Percentiles rank a stretch among this genome's conserved stretches.
These are phyloP conservation scores for Centrocercus urophasianus DNA, from an alignment of 2,113 vertebrate genomes.

Conservation along the genomic window DNA sequence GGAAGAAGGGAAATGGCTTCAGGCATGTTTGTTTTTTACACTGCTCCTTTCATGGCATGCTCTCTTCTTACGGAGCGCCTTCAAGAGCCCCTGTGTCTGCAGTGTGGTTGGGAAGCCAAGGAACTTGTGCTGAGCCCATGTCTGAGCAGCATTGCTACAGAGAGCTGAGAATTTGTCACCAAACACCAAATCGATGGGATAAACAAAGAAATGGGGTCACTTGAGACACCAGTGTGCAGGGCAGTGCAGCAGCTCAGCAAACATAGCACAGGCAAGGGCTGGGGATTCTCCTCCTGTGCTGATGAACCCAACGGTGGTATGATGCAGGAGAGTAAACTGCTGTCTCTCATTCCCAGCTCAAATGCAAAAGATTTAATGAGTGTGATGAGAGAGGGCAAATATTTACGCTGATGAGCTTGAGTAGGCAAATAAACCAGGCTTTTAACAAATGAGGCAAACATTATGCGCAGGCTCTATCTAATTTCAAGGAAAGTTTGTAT, in stretches of 20 bases:
- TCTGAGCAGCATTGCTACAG: rapidly evolving
- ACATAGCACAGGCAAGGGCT: rapidly evolving
- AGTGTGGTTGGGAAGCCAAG: neutral
- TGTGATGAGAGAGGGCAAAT: slow-evolving; percentile 5
- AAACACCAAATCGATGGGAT: neutral
- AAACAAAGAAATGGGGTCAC: neutral
- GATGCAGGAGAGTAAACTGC: neutral
- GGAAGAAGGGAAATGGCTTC: neutral
- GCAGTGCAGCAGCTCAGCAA: neutral
- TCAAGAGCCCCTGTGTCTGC: neutral
- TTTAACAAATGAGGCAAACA: neutral
- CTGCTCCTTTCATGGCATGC: neutral
- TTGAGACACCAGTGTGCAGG: neutral
- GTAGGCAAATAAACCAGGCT: slow-evolving; percentile 45
- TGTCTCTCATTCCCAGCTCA: neutral
- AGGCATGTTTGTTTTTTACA: neutral
- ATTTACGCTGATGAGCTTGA: slow-evolving; percentile 51
- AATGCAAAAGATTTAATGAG: neutral
- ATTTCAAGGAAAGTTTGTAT: neutral
- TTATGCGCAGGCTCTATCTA: neutral
- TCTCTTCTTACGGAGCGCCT: neutral
- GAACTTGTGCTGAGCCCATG: rapidly evolving
- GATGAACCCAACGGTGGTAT: neutral
- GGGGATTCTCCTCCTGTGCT: neutral
- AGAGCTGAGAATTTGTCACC: neutral